Evolutionary conservation across 2,113 vertebrate genomes (phyloP).

Genomic region (Ardeotis arabs): DNA sequence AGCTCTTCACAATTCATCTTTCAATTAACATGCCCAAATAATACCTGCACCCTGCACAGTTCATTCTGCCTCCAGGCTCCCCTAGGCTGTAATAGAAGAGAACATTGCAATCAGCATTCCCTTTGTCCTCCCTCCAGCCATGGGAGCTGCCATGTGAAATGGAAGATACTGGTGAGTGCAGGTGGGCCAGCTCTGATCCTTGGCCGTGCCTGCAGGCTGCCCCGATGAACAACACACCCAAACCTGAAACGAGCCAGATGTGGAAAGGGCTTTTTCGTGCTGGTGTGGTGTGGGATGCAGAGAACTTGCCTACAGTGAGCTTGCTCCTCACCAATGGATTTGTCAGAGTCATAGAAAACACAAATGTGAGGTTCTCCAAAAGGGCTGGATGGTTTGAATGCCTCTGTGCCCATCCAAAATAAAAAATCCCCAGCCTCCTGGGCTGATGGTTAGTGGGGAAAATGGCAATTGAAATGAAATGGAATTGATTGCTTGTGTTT

Average conservation of each 20-base stretch:
- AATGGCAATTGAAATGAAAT: neutral
- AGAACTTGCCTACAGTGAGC: neutral
- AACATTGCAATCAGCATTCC: neutral
- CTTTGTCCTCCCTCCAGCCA: neutral
- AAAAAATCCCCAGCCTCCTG: neutral
- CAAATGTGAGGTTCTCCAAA: neutral
- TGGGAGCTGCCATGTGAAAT: conserved; percentile 2
- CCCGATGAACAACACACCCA: neutral
- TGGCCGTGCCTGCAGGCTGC: neutral
- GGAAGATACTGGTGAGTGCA: neutral
- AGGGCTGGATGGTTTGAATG: neutral
- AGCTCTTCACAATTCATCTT: conserved; percentile 16
- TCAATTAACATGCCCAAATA: neutral
- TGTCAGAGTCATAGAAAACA: neutral
- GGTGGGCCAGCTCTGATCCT: neutral
- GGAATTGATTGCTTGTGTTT: neutral
- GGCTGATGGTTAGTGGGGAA: neutral
- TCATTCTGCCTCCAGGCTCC: neutral
- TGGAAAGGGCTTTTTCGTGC: neutral
- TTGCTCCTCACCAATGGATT: neutral
- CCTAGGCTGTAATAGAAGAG: neutral
- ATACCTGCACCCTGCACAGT: neutral
- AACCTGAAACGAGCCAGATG: neutral
- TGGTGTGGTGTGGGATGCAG: neutral
- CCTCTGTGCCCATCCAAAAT: neutral